Evolutionary conservation across 2,113 vertebrate species (phyloP).

Genomic region (Brienomyrus longianalis): DNA sequence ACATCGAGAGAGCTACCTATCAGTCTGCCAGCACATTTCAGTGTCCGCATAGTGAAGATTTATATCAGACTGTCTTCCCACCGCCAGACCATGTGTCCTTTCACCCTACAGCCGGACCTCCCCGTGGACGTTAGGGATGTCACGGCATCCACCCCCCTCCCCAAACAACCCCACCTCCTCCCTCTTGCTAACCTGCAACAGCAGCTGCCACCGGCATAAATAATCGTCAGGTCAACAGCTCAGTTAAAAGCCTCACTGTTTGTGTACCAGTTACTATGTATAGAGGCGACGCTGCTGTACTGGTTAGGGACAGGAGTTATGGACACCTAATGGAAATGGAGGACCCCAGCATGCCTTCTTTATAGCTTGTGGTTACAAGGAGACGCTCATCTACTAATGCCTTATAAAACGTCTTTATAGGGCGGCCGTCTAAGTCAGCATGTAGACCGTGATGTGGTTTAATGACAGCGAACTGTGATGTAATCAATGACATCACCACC

Average conservation of each 20-base stretch:
- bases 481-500: neutral
- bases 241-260: neutral
- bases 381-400: neutral
- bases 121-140: neutral
- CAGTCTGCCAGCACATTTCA: neutral
- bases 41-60: neutral
- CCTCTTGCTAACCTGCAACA: neutral
- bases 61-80: neutral
- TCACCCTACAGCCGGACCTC: neutral
- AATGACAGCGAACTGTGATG: neutral
- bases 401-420: neutral
- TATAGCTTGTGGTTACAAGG: neutral
- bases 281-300: neutral
- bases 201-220: constrained; percentile 1
- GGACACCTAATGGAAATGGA: neutral
- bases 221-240: neutral
- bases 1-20: neutral
- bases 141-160: neutral
- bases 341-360: neutral
- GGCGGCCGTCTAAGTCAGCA: neutral
- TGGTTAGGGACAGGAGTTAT: neutral
- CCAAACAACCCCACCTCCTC: neutral
- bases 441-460: neutral
- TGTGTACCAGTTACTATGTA: constrained; percentile 7
- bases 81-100: neutral